Conservation (phyloP, 2,797 vertebrate genomes). For the Silurus lanzhouensis region DNA sequence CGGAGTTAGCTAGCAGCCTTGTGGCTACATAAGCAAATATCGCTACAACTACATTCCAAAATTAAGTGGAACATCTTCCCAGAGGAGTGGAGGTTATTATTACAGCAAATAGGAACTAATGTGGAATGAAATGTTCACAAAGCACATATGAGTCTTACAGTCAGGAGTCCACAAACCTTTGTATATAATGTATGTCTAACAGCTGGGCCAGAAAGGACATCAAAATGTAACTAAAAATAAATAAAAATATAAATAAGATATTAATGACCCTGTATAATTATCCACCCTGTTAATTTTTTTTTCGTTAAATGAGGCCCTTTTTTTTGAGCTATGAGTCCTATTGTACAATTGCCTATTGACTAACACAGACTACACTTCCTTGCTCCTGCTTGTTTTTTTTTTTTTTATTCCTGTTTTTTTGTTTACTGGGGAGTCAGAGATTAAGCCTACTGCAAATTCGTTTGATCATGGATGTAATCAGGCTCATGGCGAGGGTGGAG, state of each 20-base stretch:
- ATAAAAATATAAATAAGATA: no score
- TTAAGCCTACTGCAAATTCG: constrained; percentile 51
- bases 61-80: no score
- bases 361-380: background rate
- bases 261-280: background rate
- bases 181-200: background rate
- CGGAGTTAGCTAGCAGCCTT: no score
- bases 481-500: constrained; percentile 5
- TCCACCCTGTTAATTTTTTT: background rate
- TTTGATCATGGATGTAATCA: constrained; percentile 52
- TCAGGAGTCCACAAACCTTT: no score
- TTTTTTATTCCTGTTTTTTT: background rate
- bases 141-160: no score
- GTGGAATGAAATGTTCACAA: no score
- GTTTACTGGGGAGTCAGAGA: constrained; percentile 40
- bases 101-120: no score
- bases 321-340: background rate
- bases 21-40: no score
- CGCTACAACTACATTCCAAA: no score
- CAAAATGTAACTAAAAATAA: background rate
- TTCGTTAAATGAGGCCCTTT: background rate
- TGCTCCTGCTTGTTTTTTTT: constrained; percentile 14
- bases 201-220: background rate
- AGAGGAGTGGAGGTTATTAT: no score
- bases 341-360: background rate